Conservation (phyloP, 2,888 invertebrate species). For the Acrobasis consociella region DNA sequence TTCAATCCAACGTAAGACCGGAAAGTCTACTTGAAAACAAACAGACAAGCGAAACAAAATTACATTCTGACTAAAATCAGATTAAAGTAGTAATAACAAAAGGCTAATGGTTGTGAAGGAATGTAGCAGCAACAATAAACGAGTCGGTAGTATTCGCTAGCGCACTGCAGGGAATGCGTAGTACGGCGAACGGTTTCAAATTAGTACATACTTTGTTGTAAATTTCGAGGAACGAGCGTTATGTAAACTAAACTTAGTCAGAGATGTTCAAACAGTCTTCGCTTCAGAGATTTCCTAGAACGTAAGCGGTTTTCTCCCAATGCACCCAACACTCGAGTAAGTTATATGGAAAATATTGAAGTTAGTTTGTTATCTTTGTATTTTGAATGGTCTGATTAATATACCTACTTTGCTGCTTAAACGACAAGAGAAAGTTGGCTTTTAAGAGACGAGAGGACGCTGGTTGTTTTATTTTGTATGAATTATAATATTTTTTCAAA, state of each 20-base stretch:
- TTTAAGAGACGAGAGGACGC: too few species aligned
- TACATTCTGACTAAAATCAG: slow-evolving; percentile 20
- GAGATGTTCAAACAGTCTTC: neutral
- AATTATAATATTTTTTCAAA: too few species aligned
- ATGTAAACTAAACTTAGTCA: slow-evolving; percentile 20
- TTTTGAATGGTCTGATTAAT: too few species aligned
- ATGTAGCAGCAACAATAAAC: slow-evolving; percentile 43
- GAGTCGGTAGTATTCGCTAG: slow-evolving; percentile 51
- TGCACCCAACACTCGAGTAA: too few species aligned
- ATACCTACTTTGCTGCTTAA: too few species aligned
- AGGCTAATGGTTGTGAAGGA: slow-evolving; percentile 27
- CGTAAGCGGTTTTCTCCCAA: neutral
- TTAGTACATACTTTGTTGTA: slow-evolving; percentile 65
- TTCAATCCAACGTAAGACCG: neutral
- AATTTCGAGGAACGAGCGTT: slow-evolving; percentile 58
- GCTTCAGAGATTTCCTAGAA: neutral
- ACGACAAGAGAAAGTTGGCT: too few species aligned
- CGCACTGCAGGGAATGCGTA: slow-evolving; percentile 57
- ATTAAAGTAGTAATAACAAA: slow-evolving; percentile 28
- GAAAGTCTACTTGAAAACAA: slow-evolving; percentile 1
- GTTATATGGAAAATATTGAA: too few species aligned
- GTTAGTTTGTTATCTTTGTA: too few species aligned
- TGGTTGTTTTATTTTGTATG: too few species aligned
- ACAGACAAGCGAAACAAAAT: slow-evolving; percentile 11
- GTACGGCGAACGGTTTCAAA: slow-evolving; percentile 52